phyloP scores from a whole-genome alignment of 2,113 vertebrate species.

The Taurulus bubalis region DNA sequence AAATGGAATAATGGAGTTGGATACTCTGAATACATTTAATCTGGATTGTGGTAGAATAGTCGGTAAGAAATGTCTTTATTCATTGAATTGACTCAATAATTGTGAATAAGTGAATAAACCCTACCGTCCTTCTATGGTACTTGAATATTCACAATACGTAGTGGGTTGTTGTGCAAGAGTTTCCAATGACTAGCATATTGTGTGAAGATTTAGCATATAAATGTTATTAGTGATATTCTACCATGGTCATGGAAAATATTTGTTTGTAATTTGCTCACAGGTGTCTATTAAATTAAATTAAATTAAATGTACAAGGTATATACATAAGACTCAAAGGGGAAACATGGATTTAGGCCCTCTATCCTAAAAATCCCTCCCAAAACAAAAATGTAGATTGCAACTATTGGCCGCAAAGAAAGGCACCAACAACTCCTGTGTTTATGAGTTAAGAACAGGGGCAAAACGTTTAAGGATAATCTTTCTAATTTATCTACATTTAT shows the following conservation, averaged over 20 bases:
- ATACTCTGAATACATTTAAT: neutral
- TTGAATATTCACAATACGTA: neutral
- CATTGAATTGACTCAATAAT: neutral
- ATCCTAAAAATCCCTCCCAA: neutral
- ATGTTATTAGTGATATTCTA: neutral
- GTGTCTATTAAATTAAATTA: neutral
- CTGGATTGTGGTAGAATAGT: neutral
- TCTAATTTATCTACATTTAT: too few relatives aligned
- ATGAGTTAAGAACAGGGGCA: too few relatives aligned
- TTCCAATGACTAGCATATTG: neutral
- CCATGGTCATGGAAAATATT: neutral
- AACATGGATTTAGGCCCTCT: neutral
- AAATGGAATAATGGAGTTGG: neutral
- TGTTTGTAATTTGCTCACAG: neutral
- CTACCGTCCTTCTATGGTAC: too few relatives aligned
- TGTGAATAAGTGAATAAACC: neutral
- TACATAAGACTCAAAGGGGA: neutral
- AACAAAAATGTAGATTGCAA: neutral
- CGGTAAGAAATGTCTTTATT: neutral
- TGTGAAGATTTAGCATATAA: neutral
- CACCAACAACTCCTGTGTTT: neutral
- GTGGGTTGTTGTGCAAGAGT: neutral
- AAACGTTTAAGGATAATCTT: too few relatives aligned
- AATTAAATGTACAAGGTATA: neutral
- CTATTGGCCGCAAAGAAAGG: neutral